Percentiles rank a stretch among this genome's conserved stretches.
Evolutionary conservation across 2,113 vertebrate genomes (phyloP).

Genomic region (Cynopterus brachyotis): DNA sequence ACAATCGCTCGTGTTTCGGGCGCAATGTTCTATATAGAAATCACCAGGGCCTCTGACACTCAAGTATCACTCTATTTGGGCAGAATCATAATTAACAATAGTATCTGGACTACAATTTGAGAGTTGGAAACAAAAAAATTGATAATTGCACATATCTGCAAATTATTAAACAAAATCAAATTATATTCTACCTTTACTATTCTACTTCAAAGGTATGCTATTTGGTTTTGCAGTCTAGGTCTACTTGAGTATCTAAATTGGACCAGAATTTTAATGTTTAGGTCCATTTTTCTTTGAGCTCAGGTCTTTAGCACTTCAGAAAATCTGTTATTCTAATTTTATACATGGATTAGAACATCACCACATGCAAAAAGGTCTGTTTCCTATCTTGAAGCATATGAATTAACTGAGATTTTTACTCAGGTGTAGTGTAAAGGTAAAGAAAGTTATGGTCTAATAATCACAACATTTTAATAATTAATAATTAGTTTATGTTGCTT

Average conservation of each 20-base stretch:
- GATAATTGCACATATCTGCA: conserved; percentile 32
- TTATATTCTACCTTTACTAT: background rate
- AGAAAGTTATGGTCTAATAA: background rate
- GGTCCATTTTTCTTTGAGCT: background rate
- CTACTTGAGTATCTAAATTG: background rate
- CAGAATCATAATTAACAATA: conserved; percentile 59
- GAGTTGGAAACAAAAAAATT: conserved; percentile 49
- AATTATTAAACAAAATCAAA: conserved; percentile 12
- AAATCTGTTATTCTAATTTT: conserved; percentile 35
- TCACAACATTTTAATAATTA: background rate
- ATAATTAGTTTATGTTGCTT: background rate
- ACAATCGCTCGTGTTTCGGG: background rate
- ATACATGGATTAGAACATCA: background rate
- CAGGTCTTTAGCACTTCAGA: background rate
- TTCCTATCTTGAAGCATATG: background rate
- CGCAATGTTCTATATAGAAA: background rate
- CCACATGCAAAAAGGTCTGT: background rate
- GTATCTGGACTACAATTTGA: conserved; percentile 59
- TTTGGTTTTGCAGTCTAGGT: background rate
- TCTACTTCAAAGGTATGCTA: background rate
- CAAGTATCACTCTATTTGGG: conserved; percentile 49
- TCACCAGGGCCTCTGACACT: background rate
- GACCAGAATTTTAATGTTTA: background rate
- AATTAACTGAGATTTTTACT: conserved; percentile 7
- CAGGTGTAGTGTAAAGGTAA: background rate